Conservation (phyloP, 1,140 invertebrate species). For the Apocrypta bakeri region DNA sequence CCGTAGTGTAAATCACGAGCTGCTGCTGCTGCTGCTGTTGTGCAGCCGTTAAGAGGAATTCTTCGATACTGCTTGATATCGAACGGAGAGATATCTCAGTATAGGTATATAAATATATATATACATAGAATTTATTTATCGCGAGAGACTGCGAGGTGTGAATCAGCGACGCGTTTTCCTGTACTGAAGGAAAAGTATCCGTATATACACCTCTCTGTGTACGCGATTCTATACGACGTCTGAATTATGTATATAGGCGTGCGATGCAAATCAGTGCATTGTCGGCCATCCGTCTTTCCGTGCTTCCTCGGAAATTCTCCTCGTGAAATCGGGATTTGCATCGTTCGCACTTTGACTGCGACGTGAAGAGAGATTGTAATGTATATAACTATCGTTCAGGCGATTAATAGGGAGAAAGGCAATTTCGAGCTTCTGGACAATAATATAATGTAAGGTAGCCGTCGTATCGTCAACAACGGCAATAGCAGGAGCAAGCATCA, state of each 20-base stretch:
- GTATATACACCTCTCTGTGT: too few species aligned
- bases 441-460: neutral
- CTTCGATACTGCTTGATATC: neutral
- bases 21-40: too few species aligned
- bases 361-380: constrained; percentile 4
- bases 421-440: neutral
- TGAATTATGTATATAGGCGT: constrained; percentile 58
- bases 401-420: neutral
- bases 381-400: neutral
- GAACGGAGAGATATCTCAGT: neutral
- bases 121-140: neutral
- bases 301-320: constrained; percentile 55
- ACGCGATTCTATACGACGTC: too few species aligned
- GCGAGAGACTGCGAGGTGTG: neutral
- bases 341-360: constrained; percentile 56
- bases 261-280: constrained; percentile 61
- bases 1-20: neutral
- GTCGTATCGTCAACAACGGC: neutral
- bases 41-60: neutral
- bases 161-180: neutral
- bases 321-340: constrained; percentile 57
- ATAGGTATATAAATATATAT: neutral
- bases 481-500: neutral
- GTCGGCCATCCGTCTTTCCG: constrained; percentile 57
- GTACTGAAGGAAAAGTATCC: constrained; percentile 25